Conservation (phyloP, 2,797 vertebrate genomes). For the Enteromius radiatus region DNA sequence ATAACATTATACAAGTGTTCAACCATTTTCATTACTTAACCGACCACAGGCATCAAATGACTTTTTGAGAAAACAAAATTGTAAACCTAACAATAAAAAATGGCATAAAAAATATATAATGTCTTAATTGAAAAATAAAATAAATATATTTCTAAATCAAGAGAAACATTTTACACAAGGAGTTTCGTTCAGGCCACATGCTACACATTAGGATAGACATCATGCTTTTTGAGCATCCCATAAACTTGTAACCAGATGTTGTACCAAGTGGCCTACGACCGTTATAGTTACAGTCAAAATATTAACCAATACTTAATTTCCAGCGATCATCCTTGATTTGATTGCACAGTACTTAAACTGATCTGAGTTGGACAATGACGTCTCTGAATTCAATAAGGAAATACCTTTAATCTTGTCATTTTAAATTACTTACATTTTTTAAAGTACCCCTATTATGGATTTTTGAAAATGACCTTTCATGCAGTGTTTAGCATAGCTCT, state of each 20-base stretch:
- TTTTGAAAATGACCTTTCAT: too few species aligned
- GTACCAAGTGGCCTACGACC: not conserved
- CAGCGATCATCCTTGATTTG: too few species aligned
- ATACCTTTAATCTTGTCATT: too few species aligned
- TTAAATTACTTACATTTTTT: too few species aligned
- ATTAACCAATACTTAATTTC: not conserved
- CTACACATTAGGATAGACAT: constrained; percentile 45
- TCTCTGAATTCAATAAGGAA: too few species aligned
- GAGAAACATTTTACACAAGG: not conserved
- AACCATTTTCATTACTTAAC: constrained; percentile 3
- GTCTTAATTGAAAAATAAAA: constrained; percentile 2
- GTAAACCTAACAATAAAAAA: constrained; percentile 13
- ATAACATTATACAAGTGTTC: constrained; percentile 25
- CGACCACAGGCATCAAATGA: not conserved
- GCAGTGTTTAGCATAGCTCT: too few species aligned
- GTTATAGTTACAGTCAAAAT: not conserved
- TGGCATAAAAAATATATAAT: not conserved
- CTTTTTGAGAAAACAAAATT: constrained; percentile 4
- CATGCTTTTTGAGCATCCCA: constrained; percentile 28
- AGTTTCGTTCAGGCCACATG: constrained; percentile 43
- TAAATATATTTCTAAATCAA: constrained; percentile 19
- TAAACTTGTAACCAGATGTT: constrained; percentile 36
- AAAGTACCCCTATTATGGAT: too few species aligned
- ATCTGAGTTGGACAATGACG: too few species aligned
- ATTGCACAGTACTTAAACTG: too few species aligned